A percentile compares a stretch with the other conserved stretches of the same genome.
phyloP scores from a whole-genome alignment of 2,888 invertebrate genomes.

The Drosophila pseudotakahashii region DNA sequence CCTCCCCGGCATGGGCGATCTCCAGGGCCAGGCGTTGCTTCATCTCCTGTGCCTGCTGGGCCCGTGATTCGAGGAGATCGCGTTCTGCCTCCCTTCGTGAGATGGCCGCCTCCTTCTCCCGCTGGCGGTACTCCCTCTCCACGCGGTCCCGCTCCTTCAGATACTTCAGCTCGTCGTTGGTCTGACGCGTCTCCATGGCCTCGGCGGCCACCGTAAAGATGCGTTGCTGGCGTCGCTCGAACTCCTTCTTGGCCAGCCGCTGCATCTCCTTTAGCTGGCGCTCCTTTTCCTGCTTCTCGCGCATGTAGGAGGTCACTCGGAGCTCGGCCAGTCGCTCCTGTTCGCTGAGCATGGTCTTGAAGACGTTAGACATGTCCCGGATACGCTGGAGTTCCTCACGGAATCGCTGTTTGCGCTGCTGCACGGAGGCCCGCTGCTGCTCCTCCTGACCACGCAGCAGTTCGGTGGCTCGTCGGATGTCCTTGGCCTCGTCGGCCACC shows the following conservation, averaged over 20 bases:
- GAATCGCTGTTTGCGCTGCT: constrained; percentile 79
- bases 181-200: constrained; percentile 74
- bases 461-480: constrained; percentile 74
- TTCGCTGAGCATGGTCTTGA: constrained; percentile 82
- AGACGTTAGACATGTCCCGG: constrained; percentile 80
- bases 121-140: constrained; percentile 83
- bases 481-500: constrained; percentile 82
- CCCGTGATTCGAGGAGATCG: constrained; percentile 78
- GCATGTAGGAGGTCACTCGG: constrained; percentile 83
- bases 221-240: constrained; percentile 82
- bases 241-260: constrained; percentile 79
- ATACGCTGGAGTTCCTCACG: constrained; percentile 81
- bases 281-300: constrained; percentile 81
- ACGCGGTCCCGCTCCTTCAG: constrained; percentile 82
- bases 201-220: constrained; percentile 81
- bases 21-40: constrained; percentile 82
- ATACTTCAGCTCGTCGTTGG: constrained; percentile 81
- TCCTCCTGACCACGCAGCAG: constrained; percentile 80
- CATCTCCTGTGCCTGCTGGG: constrained; percentile 80
- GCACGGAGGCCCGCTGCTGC: constrained; percentile 69
- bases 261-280: constrained; percentile 78
- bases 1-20: constrained; percentile 82
- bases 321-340: constrained; percentile 83
- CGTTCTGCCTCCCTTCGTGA: constrained; percentile 79
- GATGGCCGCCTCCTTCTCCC: constrained; percentile 81